Evolutionary conservation across 92 coral and sea anemone species (phyloP).

Genomic region (Palythoa grandis): DNA sequence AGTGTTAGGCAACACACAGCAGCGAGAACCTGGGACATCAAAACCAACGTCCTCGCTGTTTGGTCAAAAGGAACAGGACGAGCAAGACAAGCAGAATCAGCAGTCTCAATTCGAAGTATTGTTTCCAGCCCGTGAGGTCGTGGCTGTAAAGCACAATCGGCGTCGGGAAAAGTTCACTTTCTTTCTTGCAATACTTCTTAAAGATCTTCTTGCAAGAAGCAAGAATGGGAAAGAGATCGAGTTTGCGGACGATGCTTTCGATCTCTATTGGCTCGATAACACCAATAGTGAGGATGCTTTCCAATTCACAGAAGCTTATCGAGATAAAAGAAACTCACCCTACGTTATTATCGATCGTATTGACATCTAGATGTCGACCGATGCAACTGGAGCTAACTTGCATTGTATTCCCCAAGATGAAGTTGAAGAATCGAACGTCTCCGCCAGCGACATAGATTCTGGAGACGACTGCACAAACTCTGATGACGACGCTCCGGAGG

Average conservation of each 20-base stretch:
- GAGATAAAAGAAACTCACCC: not conserved
- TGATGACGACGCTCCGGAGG: not conserved
- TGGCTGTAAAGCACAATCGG: constrained; percentile 3
- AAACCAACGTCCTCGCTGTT: not conserved
- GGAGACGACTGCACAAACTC: constrained; percentile 13
- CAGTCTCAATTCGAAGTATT: not conserved
- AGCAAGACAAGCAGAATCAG: not conserved
- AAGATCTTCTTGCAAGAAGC: no score
- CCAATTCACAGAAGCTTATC: no score
- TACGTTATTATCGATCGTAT: not conserved
- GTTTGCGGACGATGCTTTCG: not conserved
- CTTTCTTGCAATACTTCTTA: not conserved
- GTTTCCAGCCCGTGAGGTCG: not conserved
- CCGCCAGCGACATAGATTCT: constrained; percentile 47
- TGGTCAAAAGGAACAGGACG: not conserved
- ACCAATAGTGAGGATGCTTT: not conserved
- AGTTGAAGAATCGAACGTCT: constrained; percentile 46
- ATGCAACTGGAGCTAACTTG: not conserved
- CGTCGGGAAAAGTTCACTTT: not conserved
- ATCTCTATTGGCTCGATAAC: not conserved
- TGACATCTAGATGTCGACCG: constrained; percentile 27
- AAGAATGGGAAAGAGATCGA: not conserved
- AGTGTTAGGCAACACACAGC: not conserved
- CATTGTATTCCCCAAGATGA: constrained; percentile 37
- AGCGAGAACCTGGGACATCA: not conserved